Conservation (phyloP, 2,888 invertebrate genomes). For the Bugula neritina region DNA sequence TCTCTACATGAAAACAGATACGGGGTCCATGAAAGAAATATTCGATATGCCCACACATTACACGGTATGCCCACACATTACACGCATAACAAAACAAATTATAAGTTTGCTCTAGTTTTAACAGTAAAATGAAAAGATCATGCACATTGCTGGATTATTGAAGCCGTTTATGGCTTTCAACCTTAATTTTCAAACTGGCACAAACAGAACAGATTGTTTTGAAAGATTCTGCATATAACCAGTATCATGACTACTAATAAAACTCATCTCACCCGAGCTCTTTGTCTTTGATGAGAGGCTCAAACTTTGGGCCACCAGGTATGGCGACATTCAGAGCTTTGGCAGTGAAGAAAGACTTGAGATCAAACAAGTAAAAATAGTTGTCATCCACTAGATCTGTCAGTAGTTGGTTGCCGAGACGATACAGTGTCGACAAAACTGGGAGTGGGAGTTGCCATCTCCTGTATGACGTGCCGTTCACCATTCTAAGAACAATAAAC, state of each 20-base stretch:
- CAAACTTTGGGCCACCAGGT: conserved; percentile 98
- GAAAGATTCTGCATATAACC: too few relatives aligned
- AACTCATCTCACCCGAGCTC: conserved; percentile 70
- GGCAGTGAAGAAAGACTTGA: conserved; percentile 98
- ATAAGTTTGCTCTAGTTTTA: too few relatives aligned
- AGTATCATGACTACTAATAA: background rate
- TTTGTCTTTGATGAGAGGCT: conserved; percentile 95
- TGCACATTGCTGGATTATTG: too few relatives aligned
- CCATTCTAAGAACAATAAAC: conserved; percentile 61
- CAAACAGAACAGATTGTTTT: too few relatives aligned
- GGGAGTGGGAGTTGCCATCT: conserved; percentile 93
- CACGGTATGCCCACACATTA: background rate
- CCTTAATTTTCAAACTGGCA: too few relatives aligned
- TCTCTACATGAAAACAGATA: conserved; percentile 62
- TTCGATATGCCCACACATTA: background rate
- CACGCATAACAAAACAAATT: conserved; percentile 2
- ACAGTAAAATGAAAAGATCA: too few relatives aligned
- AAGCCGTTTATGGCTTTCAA: too few relatives aligned
- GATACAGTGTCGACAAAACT: conserved; percentile 94
- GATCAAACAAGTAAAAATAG: conserved; percentile 97
- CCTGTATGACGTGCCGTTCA: conserved; percentile 94
- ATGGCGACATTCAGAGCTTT: conserved; percentile 99
- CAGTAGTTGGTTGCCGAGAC: conserved; percentile 91
- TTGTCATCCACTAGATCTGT: conserved; percentile 97
- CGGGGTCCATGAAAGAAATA: conserved; percentile 28